phyloP scores from a whole-genome alignment of 2,113 vertebrate species.

The Brachypodius melanocephalos region DNA sequence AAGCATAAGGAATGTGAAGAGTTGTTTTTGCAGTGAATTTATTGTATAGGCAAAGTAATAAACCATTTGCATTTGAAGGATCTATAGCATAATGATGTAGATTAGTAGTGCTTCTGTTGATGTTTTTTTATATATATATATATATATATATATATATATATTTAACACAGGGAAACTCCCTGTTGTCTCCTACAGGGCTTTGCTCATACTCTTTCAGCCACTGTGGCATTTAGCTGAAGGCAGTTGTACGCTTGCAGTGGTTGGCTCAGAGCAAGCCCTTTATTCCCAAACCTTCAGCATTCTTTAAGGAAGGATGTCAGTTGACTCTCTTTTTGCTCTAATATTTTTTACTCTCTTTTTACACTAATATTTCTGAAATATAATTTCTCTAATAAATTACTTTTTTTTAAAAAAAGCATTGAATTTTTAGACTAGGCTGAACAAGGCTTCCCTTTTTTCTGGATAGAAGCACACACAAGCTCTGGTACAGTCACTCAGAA shows the following conservation, averaged over 20 bases:
- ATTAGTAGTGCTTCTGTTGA: background rate
- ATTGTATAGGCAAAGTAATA: constrained; percentile 3
- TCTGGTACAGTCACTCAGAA: background rate
- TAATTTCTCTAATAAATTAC: background rate
- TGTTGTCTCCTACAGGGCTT: background rate
- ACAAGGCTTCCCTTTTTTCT: background rate
- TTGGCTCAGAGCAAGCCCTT: background rate
- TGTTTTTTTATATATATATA: background rate
- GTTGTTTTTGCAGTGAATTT: constrained; percentile 45
- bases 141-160: no score
- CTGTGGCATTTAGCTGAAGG: background rate
- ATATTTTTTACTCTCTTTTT: background rate
- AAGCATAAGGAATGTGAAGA: constrained; percentile 37
- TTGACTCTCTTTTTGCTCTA: background rate
- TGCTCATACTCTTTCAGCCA: background rate
- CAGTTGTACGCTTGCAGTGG: background rate
- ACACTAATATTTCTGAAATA: background rate
- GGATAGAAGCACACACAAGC: background rate
- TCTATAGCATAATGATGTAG: constrained; percentile 2
- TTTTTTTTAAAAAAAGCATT: background rate
- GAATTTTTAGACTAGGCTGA: background rate
- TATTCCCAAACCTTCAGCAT: background rate
- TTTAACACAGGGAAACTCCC: background rate
- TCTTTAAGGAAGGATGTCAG: background rate
- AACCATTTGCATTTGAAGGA: constrained; percentile 45